Base-by-base conservation (phyloP, 2,797 vertebrate species). In the Ptychadena robeensis region DNA sequence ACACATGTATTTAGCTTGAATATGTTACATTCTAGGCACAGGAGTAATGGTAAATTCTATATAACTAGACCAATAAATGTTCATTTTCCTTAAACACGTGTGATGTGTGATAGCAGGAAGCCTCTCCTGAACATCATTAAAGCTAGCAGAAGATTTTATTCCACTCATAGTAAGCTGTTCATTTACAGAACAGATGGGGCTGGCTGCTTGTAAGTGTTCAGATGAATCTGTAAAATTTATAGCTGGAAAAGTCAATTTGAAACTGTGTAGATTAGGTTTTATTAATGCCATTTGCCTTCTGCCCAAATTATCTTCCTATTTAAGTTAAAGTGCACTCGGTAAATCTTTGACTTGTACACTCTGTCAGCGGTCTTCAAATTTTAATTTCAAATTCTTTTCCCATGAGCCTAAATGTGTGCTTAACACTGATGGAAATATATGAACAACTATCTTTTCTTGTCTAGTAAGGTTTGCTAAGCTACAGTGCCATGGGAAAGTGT, bases 231-330 rank as follows among this genome's bases (percentile, higher is more conserved):
- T 61, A 71, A 59, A 80, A 70, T 76, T 61, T 70, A 82, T 70
- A 57, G 27, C 53, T 76, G 44, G 48, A 38, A 44, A 82, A 68
- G 80, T 66, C 72, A 68, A 69, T 75, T 75, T 59, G 38, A 81
- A 73, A 67, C 48, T 81, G 72, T 59, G 64, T 68, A 82, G 64
- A 82, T 69, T 76, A 69, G 64, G 73, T 32, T 73, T 71, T 57
- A 82, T 75, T 76, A 66, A 82, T 75, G 64, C 28, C 53, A 44
- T 82, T 69, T 76, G 27, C 53, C 63, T 69, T 76, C 73, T 76
- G 53, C 48, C 40, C 28, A 67, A 82, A 76, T 76, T 40, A 61
- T 82, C 32, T 69, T 53, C 38, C 71, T 65, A 44, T 82, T 68
- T 76, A 63, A 68, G 48, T 27, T 44, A 25, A 63, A 61, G 34